Base-by-base conservation (phyloP, 2,113 vertebrate species). In the Malurus cyaneus region DNA sequence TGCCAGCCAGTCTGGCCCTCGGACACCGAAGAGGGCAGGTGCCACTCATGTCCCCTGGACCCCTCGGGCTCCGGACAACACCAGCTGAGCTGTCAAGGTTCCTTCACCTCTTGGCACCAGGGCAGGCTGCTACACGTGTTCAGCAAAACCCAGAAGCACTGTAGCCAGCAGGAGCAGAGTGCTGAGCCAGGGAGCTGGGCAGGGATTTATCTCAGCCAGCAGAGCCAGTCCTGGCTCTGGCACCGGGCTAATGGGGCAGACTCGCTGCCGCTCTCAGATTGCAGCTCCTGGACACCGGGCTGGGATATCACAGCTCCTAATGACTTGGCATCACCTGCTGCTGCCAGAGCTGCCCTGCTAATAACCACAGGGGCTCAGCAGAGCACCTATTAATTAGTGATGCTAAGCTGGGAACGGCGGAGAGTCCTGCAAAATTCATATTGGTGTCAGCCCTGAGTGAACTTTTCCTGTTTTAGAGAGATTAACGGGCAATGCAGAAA, bases 391-490 rank as follows among this genome's bases (percentile, higher is more conserved):
- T 94, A 84, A 87, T 86, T 71, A 89, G 61, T 5, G 10, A 6
- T 67, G 69, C 84, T 85, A 47, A 73, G 73, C 65, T 52, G 76
- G 62, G 52, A 60, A 24, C 5, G 42, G 86, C 59, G 64, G 62
- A 93, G 46, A 17, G 29, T 65, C 74, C 74, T 86, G 86, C 84
- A 80, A 89, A 91, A 88, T 91, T 91, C 81, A 26, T 46, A 21
- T 25, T 0, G 0, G 11, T 70, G 76, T 47, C 82, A 74, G 76
- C 32, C 39, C 47, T 39, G 59, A 19, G 46, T 83, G 82, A 66
- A 71, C 41, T 76, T 64, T 87, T 70, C 62, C 57, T 72, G 70
- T 73, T 17, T 65, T 67, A 66, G 84, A 80, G 28, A 65, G 54
- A 84, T 91, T 70, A 53, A 80, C 28, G n/a, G n/a, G 1, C 14